Evolutionary conservation across 2,113 vertebrate species (phyloP).

Genomic region (Buteo buteo): DNA sequence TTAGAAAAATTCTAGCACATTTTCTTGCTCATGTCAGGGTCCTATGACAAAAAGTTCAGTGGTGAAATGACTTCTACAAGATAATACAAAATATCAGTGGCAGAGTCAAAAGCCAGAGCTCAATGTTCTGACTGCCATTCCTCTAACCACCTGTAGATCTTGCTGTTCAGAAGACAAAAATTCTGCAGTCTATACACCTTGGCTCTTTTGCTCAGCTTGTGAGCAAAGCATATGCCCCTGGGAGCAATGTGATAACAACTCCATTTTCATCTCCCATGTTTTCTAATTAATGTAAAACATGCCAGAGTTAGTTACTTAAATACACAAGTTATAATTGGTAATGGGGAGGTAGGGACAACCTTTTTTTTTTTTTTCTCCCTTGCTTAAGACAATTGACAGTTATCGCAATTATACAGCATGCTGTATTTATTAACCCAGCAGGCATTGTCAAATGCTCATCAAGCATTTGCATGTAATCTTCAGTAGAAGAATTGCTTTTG

Average conservation of each 20-base stretch:
- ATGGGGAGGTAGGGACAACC: not conserved
- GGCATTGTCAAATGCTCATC: not conserved
- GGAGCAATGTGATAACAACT: not conserved
- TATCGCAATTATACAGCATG: not conserved
- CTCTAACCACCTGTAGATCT: not conserved
- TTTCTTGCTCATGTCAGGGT: not conserved
- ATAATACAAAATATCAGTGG: not conserved
- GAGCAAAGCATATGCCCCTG: not conserved
- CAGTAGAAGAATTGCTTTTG: not conserved
- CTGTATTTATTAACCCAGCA: not conserved
- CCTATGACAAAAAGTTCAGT: not conserved
- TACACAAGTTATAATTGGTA: not conserved
- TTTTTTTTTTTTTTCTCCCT: not conserved
- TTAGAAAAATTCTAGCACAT: not conserved
- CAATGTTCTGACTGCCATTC: not conserved
- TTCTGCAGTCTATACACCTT: not conserved
- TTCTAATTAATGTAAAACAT: not conserved
- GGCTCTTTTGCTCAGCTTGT: not conserved
- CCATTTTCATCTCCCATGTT: not conserved
- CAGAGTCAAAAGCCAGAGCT: not conserved
- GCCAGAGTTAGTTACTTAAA: not conserved
- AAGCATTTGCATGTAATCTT: not conserved
- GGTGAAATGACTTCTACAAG: not conserved
- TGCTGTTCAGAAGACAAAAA: not conserved
- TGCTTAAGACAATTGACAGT: not conserved